Evolutionary conservation across 2,797 vertebrate species (phyloP), one percentile per base, ranked within the genome.

Genomic region (Podarcis lilfordi): DNA sequence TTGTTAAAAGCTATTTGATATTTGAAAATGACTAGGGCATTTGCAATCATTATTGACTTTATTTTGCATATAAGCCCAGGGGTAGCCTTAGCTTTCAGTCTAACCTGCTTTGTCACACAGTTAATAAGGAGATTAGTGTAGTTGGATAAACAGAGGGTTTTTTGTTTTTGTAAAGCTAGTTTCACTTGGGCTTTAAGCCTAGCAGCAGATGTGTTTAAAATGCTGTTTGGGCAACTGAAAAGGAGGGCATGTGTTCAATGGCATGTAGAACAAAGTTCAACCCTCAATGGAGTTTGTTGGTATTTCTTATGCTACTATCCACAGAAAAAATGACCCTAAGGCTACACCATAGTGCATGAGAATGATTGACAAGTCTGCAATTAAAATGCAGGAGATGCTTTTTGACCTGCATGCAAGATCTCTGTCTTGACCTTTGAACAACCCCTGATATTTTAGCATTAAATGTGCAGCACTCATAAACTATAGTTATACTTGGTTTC

Each of bases 391-490:
- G 11, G 0, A 85, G 77, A 88, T 89, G 82, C 81, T 92, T 91
- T 86, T 80, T 43, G 92, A 59, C 25, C 77, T 55, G 88, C 61
- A 2, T 80, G 55, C n/a, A 79, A 87, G 94, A 94, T 91, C 90
- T 88, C 79, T 91, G 84, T 37, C 21, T 86, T 95, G 96, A 95
- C 94, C 93, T 96, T 95, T 94, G 88, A 92, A 86, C 91, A 92
- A 95, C 93, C 89, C 19, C 85, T 83, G 68, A 0, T 86, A 88
- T 90, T 94, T 94, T 92, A 92, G 87, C 86, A 92, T 74, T 94
- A 86, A 91, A 96, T 95, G 93, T 92, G 95, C 82, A 89, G 66
- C 80, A 78, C 11, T 32, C 86, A 77, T 8, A 76, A 25, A 27
- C 29, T 76, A 80, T 86, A 80, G 37, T 50, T 37, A 76, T 68